phyloP scores from a whole-genome alignment of 2,113 vertebrate genomes.

The Zosterops hypoxanthus region DNA sequence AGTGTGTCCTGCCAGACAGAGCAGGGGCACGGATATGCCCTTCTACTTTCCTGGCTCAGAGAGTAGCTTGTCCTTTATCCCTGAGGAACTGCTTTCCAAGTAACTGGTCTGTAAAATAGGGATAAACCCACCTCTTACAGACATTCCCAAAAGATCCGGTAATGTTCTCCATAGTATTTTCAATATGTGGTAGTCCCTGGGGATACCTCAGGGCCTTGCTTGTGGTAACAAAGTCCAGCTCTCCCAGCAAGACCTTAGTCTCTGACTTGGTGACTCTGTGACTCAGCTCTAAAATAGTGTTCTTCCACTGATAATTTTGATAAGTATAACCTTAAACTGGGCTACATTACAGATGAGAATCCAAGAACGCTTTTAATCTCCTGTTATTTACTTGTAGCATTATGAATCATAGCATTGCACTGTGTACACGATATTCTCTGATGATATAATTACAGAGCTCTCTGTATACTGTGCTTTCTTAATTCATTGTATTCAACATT shows the following conservation, averaged over 20 bases:
- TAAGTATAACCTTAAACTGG: conserved; percentile 29
- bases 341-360: not conserved
- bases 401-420: not conserved
- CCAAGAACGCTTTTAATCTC: conserved; percentile 26
- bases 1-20: not conserved
- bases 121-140: rapidly evolving
- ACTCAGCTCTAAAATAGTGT: conserved; percentile 16
- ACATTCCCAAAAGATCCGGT: not conserved
- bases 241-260: not conserved
- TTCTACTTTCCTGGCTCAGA: not conserved
- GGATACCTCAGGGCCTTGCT: not conserved
- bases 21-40: not conserved
- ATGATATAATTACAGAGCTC: conserved; percentile 22
- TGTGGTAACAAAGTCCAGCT: not conserved
- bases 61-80: not conserved
- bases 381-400: conserved; percentile 32
- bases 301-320: conserved; percentile 39
- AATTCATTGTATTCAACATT: conserved; percentile 12
- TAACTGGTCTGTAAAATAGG: not conserved
- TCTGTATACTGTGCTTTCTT: not conserved
- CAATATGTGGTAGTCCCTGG: not conserved
- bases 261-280: not conserved
- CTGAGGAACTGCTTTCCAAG: not conserved
- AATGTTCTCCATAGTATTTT: not conserved
- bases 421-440: not conserved